Base-by-base conservation (phyloP, 2,797 vertebrate genomes). In the Sus cebifrons region DNA sequence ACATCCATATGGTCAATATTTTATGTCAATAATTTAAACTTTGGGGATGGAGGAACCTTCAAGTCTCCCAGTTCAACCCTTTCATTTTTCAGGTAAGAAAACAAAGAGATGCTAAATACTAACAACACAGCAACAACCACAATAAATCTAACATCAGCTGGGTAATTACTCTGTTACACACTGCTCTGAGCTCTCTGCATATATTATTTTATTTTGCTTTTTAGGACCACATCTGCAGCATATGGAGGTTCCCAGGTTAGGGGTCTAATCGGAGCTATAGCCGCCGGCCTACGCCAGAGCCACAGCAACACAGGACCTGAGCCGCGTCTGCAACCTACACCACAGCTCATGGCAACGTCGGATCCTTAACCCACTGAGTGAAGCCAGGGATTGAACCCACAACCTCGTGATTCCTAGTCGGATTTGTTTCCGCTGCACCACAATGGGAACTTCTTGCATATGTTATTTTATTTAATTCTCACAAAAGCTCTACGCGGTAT, bases 21-120 rank as follows among this genome's bases (percentile, higher is more conserved):
- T 96, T 79, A 65, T 20, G 77, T 70, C 73, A 93, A 90, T 87
- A 95, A 85, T 74, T 97, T 94, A 94, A 86, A 82, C 68, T 91
- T 70, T 77, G 36, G 75, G 89, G 86, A 65, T 13, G 70, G 54
- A 81, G 73, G 58, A 79, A 29, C 2, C 23, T 65, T 90, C 86
- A 87, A 29, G 83, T 88, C 23, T 64, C 44, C 40, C 68, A 71
- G 16, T 65, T 77, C 36, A 91, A 86, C 15, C 13, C 18, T 92
- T 83, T 89, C 58, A 36, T 32, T 17, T 86, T 44, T 93, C 82
- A 54, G 87, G 70, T 65, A 75, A 84, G 86, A 64, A 96, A 95
- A 82, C 25, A 84, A 60, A 93, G 75, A 92, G 40, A 54, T 40
- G 67, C 40, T 40, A 77, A 86, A 65, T 32, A 70, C 29, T 60